Evolutionary conservation across 2,797 vertebrate species (phyloP).

Genomic region (Anniella stebbinsi): DNA sequence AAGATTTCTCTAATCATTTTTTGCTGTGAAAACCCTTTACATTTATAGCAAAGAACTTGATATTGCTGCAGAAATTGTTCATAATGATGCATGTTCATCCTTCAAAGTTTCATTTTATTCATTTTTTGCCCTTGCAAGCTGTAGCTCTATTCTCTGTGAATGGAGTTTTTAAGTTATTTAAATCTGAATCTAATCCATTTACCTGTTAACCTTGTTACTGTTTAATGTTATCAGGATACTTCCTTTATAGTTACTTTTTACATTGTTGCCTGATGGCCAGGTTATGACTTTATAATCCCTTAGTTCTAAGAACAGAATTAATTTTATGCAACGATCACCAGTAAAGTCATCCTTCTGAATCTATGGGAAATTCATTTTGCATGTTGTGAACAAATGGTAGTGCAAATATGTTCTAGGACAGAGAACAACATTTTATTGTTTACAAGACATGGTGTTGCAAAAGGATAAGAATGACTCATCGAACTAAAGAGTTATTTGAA

Average conservation of each 20-base stretch:
- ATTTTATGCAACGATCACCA: background rate
- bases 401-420: background rate
- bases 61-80: slow-evolving; percentile 53
- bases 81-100: slow-evolving; percentile 54
- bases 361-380: background rate
- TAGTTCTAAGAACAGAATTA: background rate
- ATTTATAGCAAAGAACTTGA: slow-evolving; percentile 54
- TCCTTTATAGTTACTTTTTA: background rate
- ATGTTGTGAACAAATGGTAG: rapidly evolving
- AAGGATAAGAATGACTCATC: slow-evolving; percentile 61
- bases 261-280: background rate
- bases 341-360: background rate
- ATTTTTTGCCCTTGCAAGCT: slow-evolving; percentile 32
- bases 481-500: slow-evolving; percentile 50
- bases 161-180: slow-evolving; percentile 43
- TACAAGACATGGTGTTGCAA: slow-evolving; percentile 33
- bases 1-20: slow-evolving; percentile 38
- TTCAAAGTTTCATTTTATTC: slow-evolving; percentile 56
- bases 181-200: slow-evolving; percentile 29
- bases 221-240: slow-evolving; percentile 16
- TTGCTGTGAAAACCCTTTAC: slow-evolving; percentile 39
- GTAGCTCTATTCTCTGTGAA: slow-evolving; percentile 22
- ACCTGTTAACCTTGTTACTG: slow-evolving; percentile 24
- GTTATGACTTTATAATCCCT: background rate
- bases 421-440: background rate